phyloP scores from a whole-genome alignment of 2,888 invertebrate genomes.

The Acleris cristana region DNA sequence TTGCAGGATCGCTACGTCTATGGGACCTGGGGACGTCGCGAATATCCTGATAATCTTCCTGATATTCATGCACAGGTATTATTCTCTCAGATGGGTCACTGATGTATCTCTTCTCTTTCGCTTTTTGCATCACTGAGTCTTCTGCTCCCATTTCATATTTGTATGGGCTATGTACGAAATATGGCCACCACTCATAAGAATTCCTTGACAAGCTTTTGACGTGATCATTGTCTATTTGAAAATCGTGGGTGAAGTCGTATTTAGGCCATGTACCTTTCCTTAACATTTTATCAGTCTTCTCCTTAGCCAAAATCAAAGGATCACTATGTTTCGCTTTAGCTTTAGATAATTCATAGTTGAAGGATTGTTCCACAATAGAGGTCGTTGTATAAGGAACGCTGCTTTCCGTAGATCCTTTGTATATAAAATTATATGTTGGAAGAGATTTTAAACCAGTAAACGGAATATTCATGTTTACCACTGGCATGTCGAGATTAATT shows the following conservation, averaged over 20 bases:
- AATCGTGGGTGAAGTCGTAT: constrained; percentile 48
- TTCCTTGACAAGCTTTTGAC: constrained; percentile 59
- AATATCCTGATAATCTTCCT: constrained; percentile 51
- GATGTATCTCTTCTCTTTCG: constrained; percentile 66
- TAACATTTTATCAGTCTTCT: constrained; percentile 26
- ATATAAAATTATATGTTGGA: constrained; percentile 9
- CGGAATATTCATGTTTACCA: constrained; percentile 13
- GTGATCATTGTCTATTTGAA: constrained; percentile 65
- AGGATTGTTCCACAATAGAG: constrained; percentile 37
- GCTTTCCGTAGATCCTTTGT: constrained; percentile 19
- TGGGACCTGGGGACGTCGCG: constrained; percentile 41
- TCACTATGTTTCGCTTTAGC: constrained; percentile 49
- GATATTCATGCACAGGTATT: constrained; percentile 69
- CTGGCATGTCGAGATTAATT: constrained; percentile 9
- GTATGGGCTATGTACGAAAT: constrained; percentile 60
- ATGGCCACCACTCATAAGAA: constrained; percentile 63
- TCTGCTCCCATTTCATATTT: constrained; percentile 60
- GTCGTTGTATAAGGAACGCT: constrained; percentile 24
- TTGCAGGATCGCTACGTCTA: constrained; percentile 5
- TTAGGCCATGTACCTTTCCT: constrained; percentile 12
- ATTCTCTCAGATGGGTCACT: constrained; percentile 46
- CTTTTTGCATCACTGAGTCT: constrained; percentile 55
- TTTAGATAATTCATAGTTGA: constrained; percentile 49
- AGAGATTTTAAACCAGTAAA: constrained; percentile 1
- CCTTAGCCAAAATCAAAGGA: constrained; percentile 45